These are phyloP conservation scores for Psettodes erumei DNA, from an alignment of 2,113 vertebrate genomes.

Conservation along the genomic window DNA sequence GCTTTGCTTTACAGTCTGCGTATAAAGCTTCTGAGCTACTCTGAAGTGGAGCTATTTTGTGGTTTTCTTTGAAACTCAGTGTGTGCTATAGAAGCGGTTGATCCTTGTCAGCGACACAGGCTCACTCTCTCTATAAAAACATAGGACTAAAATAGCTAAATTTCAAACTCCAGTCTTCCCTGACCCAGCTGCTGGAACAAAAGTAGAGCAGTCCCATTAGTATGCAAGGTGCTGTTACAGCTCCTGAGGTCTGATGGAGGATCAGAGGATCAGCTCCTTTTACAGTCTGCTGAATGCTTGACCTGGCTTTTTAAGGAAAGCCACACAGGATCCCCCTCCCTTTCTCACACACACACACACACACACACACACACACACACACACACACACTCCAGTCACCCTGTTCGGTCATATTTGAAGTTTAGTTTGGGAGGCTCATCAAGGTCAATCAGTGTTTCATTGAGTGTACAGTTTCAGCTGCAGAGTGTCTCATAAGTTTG, in stretches of 20 bases:
- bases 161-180: constrained; percentile 57
- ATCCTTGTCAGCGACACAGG: background rate
- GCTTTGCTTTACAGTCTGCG: background rate
- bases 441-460: constrained; percentile 50
- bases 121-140: background rate
- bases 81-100: background rate
- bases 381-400: constrained; percentile 6
- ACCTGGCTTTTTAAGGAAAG: constrained; percentile 72
- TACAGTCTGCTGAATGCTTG: constrained; percentile 65
- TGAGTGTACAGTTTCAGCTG: constrained; percentile 17
- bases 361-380: background rate
- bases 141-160: constrained; percentile 36
- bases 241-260: constrained; percentile 73
- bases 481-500: constrained; percentile 14
- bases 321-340: constrained; percentile 3
- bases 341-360: background rate
- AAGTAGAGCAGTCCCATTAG: constrained; percentile 68
- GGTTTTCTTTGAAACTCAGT: background rate
- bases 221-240: constrained; percentile 76
- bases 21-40: background rate
- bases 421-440: constrained; percentile 51
- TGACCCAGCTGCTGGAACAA: constrained; percentile 59
- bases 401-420: constrained; percentile 55
- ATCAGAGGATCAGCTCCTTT: constrained; percentile 73
- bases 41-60: background rate